A percentile compares a stretch with the other conserved stretches of the same genome.
These are phyloP conservation scores for Drosophila equinoxialis DNA, from an alignment of 1,140 invertebrate genomes.

Conservation along the genomic window DNA sequence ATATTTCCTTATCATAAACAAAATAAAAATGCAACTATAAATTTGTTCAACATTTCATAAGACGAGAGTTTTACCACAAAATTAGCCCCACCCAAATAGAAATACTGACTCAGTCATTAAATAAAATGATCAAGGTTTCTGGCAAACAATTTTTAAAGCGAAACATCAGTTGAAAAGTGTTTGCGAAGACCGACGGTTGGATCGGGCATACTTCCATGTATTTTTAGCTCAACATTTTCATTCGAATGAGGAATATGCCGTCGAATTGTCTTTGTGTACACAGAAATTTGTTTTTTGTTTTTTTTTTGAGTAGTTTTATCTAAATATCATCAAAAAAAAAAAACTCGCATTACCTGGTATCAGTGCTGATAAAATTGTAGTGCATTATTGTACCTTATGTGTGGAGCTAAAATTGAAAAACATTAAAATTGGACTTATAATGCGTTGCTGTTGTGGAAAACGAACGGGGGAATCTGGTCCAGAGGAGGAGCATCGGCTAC, in stretches of 20 bases:
- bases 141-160: slow-evolving; percentile 18
- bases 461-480: slow-evolving; percentile 26
- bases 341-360: slow-evolving; percentile 12
- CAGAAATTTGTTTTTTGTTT: background rate
- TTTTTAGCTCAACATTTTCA: slow-evolving; percentile 26
- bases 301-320: background rate
- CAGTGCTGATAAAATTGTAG: slow-evolving; percentile 2
- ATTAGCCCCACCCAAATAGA: slow-evolving; percentile 10
- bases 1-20: background rate
- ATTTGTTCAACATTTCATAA: background rate
- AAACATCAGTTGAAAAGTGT: slow-evolving; percentile 52
- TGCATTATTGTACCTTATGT: background rate
- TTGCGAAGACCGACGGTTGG: slow-evolving; percentile 39
- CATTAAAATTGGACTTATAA: slow-evolving; percentile 20
- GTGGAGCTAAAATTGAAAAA: background rate
- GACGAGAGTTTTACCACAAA: background rate
- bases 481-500: slow-evolving; percentile 21
- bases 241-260: slow-evolving; percentile 1
- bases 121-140: slow-evolving; percentile 25
- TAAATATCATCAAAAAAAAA: background rate
- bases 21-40: background rate
- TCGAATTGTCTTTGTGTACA: background rate
- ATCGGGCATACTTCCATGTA: slow-evolving; percentile 11
- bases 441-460: slow-evolving; percentile 57
- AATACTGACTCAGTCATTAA: slow-evolving; percentile 29